A percentile compares a stretch with the other conserved stretches of the same genome.
phyloP scores from a whole-genome alignment of 2,113 vertebrate species.

The Laticauda colubrina region DNA sequence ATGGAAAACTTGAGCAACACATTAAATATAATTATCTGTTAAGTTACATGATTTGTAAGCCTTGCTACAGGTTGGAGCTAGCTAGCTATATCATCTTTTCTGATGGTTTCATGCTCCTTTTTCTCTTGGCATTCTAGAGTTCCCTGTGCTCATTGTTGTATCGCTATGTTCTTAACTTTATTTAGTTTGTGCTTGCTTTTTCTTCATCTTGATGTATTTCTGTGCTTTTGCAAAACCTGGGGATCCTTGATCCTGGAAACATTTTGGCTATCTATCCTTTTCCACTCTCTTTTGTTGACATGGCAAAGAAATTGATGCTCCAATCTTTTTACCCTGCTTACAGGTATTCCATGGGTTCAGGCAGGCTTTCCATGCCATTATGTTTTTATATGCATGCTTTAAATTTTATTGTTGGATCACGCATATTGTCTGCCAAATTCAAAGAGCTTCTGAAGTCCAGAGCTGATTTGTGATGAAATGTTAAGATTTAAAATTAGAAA shows the following conservation, averaged over 20 bases:
- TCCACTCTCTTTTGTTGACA: background rate
- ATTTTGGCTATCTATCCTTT: background rate
- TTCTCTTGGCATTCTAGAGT: background rate
- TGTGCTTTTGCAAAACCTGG: background rate
- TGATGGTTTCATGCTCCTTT: background rate
- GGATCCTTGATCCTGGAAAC: background rate
- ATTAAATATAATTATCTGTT: background rate
- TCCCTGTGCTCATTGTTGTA: background rate
- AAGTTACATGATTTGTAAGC: background rate
- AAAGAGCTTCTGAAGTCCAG: background rate
- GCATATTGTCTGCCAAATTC: background rate
- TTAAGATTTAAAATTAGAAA: no score
- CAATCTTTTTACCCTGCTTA: background rate
- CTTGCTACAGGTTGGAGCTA: background rate
- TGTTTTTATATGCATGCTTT: background rate
- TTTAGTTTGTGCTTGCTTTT: background rate
- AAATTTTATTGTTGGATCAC: background rate
- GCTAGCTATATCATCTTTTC: background rate
- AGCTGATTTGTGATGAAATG: background rate
- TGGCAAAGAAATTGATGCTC: background rate
- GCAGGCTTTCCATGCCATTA: background rate
- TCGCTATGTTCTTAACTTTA: background rate
- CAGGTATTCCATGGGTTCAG: background rate
- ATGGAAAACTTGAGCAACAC: background rate
- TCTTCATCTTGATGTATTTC: background rate